Evolutionary conservation across 2,113 vertebrate genomes (phyloP), one percentile per base, ranked within the genome.

Genomic region (Amblyopsis rosae): DNA sequence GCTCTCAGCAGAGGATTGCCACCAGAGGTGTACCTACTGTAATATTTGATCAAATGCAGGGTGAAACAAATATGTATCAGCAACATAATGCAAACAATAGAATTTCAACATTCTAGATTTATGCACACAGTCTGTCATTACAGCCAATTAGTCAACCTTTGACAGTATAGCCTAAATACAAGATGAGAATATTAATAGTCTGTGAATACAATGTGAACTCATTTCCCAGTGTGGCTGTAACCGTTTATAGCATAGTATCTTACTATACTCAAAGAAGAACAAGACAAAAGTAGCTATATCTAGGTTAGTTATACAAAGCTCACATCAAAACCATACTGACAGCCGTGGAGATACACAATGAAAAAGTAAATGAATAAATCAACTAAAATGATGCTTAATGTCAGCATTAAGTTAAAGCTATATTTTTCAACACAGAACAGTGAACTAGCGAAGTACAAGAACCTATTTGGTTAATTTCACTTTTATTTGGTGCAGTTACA

Each of bases 181-280:
- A 68, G 66, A 75, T 72, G 77, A 73, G 46, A 49, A 62, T 62
- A 47, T 32, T 72, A 79, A 53, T 10, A n/a, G 48, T 33, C 51
- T 19, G 8, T 53, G 12, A 12, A 2, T 26, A 26, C 26, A 13
- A 54, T 4, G 16, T 32, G 46, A 35, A 16, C 48, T 6, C 26
- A 67, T 17, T 15, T 6, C n/a, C 10, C 26, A 12, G 6, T 54
- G 53, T 6, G 35, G 60, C 33, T 16, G 15, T 41, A 16, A 15
- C 64, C 13, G n/a, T 13, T 9, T 55, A 55, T 9, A 9, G 16
- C 17, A 17, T 6, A 9, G 16, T 55, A 17, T 1, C 54, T 55
- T 17, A 9, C 26, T n/a, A n/a, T 55, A 55, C 54, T 55, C n/a
- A 55, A 19, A 55, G n/a, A 9, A 55, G 17, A 17, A 16, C 53